These are phyloP conservation scores for Etia nguti DNA, from an alignment of 2,113 vertebrate genomes.

Conservation along the genomic window DNA sequence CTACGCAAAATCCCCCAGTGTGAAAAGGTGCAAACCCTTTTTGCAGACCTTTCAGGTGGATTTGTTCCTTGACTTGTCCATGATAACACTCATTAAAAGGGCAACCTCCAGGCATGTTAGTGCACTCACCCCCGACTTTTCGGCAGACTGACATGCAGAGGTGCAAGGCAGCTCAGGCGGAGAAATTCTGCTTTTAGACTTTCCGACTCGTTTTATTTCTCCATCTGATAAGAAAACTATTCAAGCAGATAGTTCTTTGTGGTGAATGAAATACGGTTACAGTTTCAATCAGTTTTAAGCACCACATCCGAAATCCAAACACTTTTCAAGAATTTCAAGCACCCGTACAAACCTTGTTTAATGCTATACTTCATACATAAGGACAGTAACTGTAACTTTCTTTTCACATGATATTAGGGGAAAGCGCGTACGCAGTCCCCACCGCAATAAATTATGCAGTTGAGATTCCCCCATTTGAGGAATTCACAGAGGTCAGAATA, in stretches of 20 bases:
- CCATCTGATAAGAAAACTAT: background rate
- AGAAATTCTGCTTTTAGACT: background rate
- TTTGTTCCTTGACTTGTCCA: background rate
- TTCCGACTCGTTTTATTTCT: background rate
- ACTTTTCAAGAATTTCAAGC: rapidly evolving
- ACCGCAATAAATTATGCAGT: background rate
- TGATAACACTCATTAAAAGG: background rate
- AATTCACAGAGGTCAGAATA: background rate
- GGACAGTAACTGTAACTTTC: rapidly evolving
- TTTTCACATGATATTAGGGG: rapidly evolving
- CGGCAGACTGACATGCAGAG: background rate
- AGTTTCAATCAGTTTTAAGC: too few relatives aligned
- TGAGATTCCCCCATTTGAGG: background rate
- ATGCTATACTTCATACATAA: rapidly evolving
- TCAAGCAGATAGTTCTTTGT: background rate
- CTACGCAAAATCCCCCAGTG: background rate
- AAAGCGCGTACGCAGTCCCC: constrained; percentile 6
- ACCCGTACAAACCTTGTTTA: rapidly evolving
- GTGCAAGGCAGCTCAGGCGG: background rate
- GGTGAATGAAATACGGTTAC: background rate
- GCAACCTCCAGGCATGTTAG: rapidly evolving
- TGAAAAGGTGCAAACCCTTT: background rate
- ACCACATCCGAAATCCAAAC: too few relatives aligned
- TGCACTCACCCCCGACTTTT: rapidly evolving
- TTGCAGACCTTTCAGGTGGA: background rate